These are phyloP conservation scores for Pomacea canaliculata DNA, from an alignment of 2,888 invertebrate genomes.

Conservation along the genomic window DNA sequence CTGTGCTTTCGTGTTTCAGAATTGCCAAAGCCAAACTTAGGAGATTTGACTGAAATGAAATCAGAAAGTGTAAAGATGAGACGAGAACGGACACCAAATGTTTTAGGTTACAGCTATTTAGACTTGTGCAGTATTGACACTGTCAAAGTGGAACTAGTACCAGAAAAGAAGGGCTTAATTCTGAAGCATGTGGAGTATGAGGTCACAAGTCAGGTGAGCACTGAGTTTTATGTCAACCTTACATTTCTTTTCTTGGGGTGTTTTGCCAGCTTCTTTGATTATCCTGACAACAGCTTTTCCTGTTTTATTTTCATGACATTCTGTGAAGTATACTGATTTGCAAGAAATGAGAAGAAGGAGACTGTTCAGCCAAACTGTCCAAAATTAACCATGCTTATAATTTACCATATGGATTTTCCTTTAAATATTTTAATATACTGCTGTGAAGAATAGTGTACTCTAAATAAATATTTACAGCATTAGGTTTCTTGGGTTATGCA, in stretches of 20 bases:
- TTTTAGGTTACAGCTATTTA: conserved; percentile 63
- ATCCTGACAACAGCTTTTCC: background rate
- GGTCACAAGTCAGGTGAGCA: conserved; percentile 67
- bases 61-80: conserved; percentile 59
- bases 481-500: too few relatives aligned
- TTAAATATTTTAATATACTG: too few relatives aligned
- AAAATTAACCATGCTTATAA: too few relatives aligned
- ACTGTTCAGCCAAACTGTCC: too few relatives aligned
- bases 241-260: background rate
- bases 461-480: too few relatives aligned
- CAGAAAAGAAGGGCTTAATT: conserved; percentile 71
- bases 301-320: background rate
- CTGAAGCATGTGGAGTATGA: conserved; percentile 72
- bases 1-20: conserved; percentile 49
- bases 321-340: too few relatives aligned
- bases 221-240: background rate
- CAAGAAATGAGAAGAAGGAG: too few relatives aligned
- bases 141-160: conserved; percentile 69
- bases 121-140: conserved; percentile 67
- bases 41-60: conserved; percentile 66
- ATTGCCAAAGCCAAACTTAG: conserved; percentile 68
- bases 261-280: background rate
- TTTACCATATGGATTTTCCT: too few relatives aligned
- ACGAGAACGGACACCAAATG: conserved; percentile 64
- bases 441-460: too few relatives aligned